Evolutionary conservation across 2,888 invertebrate species (phyloP), one percentile per base, ranked within the genome.

Genomic region (Kuschelorhynchus macadamiae): DNA sequence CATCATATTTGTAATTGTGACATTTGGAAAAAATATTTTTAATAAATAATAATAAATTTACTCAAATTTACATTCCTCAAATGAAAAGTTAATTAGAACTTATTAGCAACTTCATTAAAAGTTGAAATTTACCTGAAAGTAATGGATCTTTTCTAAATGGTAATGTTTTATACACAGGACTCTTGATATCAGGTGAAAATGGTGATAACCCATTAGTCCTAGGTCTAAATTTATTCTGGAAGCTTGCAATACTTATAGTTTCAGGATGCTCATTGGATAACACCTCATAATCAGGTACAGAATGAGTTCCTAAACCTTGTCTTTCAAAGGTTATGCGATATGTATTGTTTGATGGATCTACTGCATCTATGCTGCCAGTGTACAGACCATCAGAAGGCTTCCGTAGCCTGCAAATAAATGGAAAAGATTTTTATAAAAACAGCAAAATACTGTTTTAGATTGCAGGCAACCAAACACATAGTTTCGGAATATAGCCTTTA

Each of bases 221-320:
- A 2, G 93, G 92, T 70, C 93, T 88, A 77, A 92, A 92, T 78
- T 92, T 92, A 77, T 92, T 92, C 71, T 92, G 90, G 79, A 96
- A 92, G 71, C 92, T 93, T 36, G 92, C 90, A 39, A 97, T 86
- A 52, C 94, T 92, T 77, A 97, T 91, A 18, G 96, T 96, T 81
- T 97, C 97, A 42, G 94, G 93, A 42, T 92, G 90, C 76, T 96
- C 96, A 82, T 95, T 95, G 1, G 96, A 95, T 82, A 97, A 86
- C 71, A 98, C 97, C 88, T 98, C 98, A 85, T 92, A 96, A 85
- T 98, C 98, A 17, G 96, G 96, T 70, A 98, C 94, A 57, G 97
- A 96, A 84, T 97, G 96, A 3, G 97, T 97, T 0, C 97, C 97
- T 39, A 98, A 86, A 44, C 96, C 96, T 42, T 91, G 90, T 55